Evolutionary conservation across 2,113 vertebrate genomes (phyloP).

Genomic region (Varanus salvator): DNA sequence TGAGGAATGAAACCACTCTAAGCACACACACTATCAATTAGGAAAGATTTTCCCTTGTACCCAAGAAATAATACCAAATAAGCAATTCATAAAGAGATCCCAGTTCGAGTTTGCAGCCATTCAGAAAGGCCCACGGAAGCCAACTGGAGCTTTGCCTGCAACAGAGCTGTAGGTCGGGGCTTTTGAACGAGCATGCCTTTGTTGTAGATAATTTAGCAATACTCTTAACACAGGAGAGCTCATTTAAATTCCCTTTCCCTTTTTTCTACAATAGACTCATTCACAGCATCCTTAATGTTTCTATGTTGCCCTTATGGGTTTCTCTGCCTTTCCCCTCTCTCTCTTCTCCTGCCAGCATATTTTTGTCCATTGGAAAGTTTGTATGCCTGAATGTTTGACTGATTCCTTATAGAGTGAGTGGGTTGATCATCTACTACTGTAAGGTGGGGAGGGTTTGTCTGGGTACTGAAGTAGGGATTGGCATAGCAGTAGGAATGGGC

Average conservation of each 20-base stretch:
- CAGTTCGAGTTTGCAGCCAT: conserved; percentile 34
- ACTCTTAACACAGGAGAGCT: conserved; percentile 10
- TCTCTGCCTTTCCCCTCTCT: background rate
- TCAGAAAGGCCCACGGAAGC: conserved; percentile 24
- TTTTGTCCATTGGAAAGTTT: background rate
- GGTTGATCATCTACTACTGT: background rate
- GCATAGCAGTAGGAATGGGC: too few species aligned
- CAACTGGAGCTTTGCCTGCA: conserved; percentile 36
- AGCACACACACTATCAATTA: conserved; percentile 43
- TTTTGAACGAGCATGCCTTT: conserved; percentile 32
- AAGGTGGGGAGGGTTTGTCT: background rate
- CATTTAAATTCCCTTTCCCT: conserved; percentile 26
- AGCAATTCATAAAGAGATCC: conserved; percentile 27
- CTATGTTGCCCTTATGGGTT: background rate
- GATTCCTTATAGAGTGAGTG: background rate
- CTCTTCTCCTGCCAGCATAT: conserved; percentile 7
- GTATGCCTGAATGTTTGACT: conserved; percentile 8
- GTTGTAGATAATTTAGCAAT: conserved; percentile 37
- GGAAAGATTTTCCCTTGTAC: conserved; percentile 28
- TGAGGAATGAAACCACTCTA: background rate
- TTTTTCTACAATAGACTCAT: conserved; percentile 5
- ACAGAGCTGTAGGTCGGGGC: conserved; percentile 11
- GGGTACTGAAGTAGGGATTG: too few species aligned
- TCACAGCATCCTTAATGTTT: background rate
- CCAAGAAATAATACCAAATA: conserved; percentile 6